These are phyloP conservation scores for Chymomyza fuscimana DNA, from an alignment of 2,888 invertebrate species.

Conservation along the genomic window DNA sequence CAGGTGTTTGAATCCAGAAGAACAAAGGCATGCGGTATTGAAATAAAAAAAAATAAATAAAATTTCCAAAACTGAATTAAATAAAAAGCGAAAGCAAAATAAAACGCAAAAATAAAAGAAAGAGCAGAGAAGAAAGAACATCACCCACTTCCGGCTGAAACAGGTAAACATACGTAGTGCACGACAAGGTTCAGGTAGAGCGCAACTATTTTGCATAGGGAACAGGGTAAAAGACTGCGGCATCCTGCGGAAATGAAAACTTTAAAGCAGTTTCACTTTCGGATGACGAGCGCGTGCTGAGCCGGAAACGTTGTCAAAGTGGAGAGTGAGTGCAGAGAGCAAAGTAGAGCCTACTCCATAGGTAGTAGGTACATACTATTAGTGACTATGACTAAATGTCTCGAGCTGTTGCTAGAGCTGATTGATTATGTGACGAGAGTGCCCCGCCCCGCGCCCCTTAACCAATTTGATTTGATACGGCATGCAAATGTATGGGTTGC, in stretches of 20 bases:
- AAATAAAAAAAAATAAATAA: background rate
- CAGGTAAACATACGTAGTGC: background rate
- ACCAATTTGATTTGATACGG: too few species aligned
- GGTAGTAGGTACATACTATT: too few species aligned
- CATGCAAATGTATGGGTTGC: too few species aligned
- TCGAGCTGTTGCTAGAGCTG: background rate
- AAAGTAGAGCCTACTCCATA: too few species aligned
- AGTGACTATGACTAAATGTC: background rate
- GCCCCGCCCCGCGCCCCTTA: too few species aligned
- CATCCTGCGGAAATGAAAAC: slow-evolving; percentile 10
- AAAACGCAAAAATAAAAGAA: slow-evolving; percentile 22
- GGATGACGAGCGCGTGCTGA: background rate
- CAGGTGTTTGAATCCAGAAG: background rate
- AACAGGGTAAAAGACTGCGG: background rate
- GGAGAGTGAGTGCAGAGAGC: background rate
- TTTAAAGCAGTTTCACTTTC: background rate
- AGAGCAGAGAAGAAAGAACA: background rate
- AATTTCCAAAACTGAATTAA: slow-evolving; percentile 57
- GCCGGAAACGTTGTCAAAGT: background rate
- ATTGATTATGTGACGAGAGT: background rate
- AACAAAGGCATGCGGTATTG: background rate
- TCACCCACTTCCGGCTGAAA: slow-evolving; percentile 22
- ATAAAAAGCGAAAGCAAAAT: slow-evolving; percentile 68
- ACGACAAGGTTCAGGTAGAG: background rate
- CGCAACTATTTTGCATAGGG: slow-evolving; percentile 7